These are phyloP conservation scores for Temnothorax nylanderi DNA, from an alignment of 1,140 invertebrate genomes.

Conservation along the genomic window DNA sequence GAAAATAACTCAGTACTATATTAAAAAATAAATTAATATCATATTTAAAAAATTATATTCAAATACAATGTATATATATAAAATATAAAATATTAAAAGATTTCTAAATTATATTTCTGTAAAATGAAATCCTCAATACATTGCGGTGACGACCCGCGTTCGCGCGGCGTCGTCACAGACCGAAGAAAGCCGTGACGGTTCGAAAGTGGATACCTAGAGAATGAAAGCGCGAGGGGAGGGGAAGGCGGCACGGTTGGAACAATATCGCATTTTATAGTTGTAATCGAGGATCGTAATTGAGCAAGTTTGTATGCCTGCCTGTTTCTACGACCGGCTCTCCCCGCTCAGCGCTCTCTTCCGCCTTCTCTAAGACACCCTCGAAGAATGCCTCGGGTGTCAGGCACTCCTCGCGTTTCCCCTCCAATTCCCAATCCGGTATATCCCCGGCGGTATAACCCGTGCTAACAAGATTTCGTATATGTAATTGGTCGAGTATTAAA, in stretches of 20 bases:
- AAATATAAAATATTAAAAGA: neutral
- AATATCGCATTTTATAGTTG: conserved; percentile 82
- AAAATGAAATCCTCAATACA: neutral
- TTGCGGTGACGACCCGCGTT: neutral
- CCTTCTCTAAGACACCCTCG: conserved; percentile 75
- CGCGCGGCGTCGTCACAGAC: neutral
- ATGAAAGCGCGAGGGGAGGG: conserved; percentile 60
- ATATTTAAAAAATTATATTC: neutral
- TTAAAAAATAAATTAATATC: neutral
- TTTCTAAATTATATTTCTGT: neutral
- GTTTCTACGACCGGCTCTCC: conserved; percentile 68
- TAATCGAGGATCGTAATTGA: conserved; percentile 81
- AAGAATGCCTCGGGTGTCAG: conserved; percentile 82
- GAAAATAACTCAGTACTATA: neutral
- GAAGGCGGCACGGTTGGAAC: conserved; percentile 67
- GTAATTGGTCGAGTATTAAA: conserved; percentile 86
- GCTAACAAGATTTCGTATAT: conserved; percentile 86
- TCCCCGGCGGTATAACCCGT: conserved; percentile 82
- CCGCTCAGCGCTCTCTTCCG: conserved; percentile 65
- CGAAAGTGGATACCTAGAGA: conserved; percentile 45
- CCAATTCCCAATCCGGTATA: conserved; percentile 70
- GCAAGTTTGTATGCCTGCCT: conserved; percentile 80
- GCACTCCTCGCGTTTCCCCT: conserved; percentile 59
- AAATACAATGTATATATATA: neutral
- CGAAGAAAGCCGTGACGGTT: neutral